Evolutionary conservation across 2,797 vertebrate genomes (phyloP).

Genomic region (Emys orbicularis): DNA sequence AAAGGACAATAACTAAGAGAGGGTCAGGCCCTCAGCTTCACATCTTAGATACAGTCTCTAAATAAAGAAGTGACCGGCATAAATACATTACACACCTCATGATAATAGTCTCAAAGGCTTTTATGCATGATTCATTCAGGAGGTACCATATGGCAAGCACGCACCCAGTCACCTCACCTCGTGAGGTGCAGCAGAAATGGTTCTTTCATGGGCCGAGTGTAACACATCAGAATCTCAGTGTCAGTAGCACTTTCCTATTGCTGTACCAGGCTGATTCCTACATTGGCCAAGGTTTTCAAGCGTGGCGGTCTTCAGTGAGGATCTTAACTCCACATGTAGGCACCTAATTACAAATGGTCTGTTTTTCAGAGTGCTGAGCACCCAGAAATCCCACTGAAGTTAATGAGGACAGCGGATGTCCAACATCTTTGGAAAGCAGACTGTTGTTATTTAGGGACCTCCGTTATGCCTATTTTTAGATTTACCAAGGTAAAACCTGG

Average conservation of each 20-base stretch:
- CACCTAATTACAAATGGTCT: neutral
- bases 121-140: neutral
- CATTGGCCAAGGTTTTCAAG: neutral
- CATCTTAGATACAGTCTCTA: neutral
- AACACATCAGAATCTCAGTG: neutral
- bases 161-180: neutral
- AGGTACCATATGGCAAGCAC: neutral
- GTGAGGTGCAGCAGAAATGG: neutral
- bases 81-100: neutral
- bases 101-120: neutral
- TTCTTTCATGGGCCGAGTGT: neutral
- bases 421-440: neutral
- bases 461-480: neutral
- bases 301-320: neutral
- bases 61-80: neutral
- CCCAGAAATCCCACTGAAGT: neutral
- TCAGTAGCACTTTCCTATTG: rapidly evolving
- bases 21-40: neutral
- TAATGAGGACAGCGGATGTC: neutral
- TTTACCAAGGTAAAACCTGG: neutral
- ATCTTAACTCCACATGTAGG: neutral
- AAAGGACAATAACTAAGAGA: neutral
- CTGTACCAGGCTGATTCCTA: rapidly evolving
- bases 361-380: rapidly evolving
- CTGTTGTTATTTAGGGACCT: rapidly evolving